phyloP scores from a whole-genome alignment of 1,140 invertebrate genomes.

The Lamellibrachia luymesi region DNA sequence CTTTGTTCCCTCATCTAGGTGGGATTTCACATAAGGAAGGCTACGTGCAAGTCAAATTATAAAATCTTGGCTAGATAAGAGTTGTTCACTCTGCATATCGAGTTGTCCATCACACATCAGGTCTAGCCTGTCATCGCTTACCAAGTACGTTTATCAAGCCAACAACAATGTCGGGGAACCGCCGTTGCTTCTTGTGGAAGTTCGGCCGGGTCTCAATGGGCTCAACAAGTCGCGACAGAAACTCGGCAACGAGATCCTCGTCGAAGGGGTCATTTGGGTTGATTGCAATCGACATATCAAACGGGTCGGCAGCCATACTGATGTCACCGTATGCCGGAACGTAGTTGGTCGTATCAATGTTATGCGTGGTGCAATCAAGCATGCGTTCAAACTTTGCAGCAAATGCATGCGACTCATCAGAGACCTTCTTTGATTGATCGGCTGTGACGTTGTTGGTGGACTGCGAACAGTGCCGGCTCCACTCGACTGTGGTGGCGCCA shows the following conservation, averaged over 20 bases:
- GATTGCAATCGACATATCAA: conserved; percentile 36
- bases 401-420: background rate
- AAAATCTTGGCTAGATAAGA: no score
- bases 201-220: conserved; percentile 33
- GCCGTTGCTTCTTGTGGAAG: conserved; percentile 20
- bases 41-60: no score
- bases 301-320: conserved; percentile 32
- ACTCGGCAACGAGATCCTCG: conserved; percentile 36
- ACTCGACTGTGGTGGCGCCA: background rate
- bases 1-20: no score
- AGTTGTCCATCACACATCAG: no score
- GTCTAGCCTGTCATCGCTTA: background rate
- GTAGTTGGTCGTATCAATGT: background rate
- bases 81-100: no score
- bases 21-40: no score
- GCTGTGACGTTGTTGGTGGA: conserved; percentile 2
- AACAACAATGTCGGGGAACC: conserved; percentile 28
- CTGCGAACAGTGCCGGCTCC: background rate
- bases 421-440: background rate
- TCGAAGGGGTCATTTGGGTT: conserved; percentile 54
- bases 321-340: conserved; percentile 31
- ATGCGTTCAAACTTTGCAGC: background rate
- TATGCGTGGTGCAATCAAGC: conserved; percentile 3
- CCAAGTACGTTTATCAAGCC: conserved; percentile 25
- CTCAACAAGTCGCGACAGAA: conserved; percentile 38